phyloP scores from a whole-genome alignment of 2,797 vertebrate genomes.

The Anolis apletophallus region DNA sequence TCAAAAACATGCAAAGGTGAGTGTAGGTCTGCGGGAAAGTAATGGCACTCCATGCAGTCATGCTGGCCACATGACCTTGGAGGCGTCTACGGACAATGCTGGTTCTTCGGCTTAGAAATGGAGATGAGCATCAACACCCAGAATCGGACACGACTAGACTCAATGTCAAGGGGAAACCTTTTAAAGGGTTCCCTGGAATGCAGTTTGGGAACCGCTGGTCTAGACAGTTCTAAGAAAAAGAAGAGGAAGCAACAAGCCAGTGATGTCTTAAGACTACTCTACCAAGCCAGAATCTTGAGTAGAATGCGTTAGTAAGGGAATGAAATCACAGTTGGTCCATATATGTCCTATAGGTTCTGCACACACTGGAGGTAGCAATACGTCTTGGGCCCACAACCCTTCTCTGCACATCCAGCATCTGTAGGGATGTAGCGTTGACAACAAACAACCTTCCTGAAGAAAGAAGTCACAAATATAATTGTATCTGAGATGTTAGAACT shows the following conservation, averaged over 20 bases:
- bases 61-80: no score
- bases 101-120: no score
- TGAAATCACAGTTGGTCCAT: not conserved
- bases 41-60: no score
- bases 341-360: not conserved
- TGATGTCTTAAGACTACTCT: not conserved
- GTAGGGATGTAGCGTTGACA: constrained; percentile 8
- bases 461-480: not conserved
- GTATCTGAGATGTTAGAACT: not conserved
- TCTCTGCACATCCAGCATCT: not conserved
- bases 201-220: no score
- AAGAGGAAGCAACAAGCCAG: no score
- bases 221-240: not conserved
- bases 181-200: no score
- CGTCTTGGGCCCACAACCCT: not conserved
- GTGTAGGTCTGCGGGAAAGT: no score
- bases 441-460: not conserved
- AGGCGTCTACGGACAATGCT: no score
- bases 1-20: no score
- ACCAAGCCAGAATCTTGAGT: constrained; percentile 21
- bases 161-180: no score
- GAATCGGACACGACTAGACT: no score
- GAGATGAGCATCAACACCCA: no score
- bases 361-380: not conserved
- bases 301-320: not conserved